Evolutionary conservation across 2,888 invertebrate genomes (phyloP).

Genomic region (Melanchra persicariae): DNA sequence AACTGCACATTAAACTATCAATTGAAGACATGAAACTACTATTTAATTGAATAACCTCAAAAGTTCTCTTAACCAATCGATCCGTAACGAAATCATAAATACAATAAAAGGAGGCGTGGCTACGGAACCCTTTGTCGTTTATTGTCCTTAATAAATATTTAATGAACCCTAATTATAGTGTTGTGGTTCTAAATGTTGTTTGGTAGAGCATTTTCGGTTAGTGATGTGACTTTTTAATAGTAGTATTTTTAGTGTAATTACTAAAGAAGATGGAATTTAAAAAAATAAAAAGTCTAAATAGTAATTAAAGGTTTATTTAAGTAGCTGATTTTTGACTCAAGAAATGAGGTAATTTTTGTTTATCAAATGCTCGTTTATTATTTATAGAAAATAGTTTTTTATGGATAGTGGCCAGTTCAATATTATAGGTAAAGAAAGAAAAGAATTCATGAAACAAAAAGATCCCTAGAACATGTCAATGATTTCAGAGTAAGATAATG

Average conservation of each 20-base stretch:
- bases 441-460: too few species aligned
- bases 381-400: too few species aligned
- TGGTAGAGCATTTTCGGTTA: conserved; percentile 26
- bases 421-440: background rate
- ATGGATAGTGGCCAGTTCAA: background rate
- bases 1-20: conserved; percentile 4
- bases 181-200: conserved; percentile 4
- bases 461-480: background rate
- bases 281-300: background rate
- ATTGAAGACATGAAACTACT: background rate
- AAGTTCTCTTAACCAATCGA: conserved; percentile 22
- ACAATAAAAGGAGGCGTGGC: conserved; percentile 50
- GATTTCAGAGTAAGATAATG: background rate
- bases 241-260: conserved; percentile 11
- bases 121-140: conserved; percentile 48
- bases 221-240: conserved; percentile 13
- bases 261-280: too few species aligned
- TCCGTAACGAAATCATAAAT: conserved; percentile 46
- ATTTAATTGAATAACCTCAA: conserved; percentile 27
- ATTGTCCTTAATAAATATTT: conserved; percentile 58
- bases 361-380: too few species aligned
- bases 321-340: too few species aligned
- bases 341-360: too few species aligned
- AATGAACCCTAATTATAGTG: conserved; percentile 60
- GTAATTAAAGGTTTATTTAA: background rate